Conservation (phyloP, 2,888 invertebrate genomes). For the Epinotia ramella region DNA sequence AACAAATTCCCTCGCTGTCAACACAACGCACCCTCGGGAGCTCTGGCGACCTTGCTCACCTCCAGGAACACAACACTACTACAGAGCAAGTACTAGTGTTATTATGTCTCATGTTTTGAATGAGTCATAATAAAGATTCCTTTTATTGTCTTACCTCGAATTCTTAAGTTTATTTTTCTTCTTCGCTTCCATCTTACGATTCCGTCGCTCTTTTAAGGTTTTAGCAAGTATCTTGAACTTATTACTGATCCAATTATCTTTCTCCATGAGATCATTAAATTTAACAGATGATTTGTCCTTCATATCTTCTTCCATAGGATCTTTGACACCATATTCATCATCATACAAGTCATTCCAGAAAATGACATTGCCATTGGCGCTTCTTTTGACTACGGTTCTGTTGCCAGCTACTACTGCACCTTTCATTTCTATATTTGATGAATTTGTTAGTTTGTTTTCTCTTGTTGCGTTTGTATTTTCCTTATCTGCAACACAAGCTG, state of each 20-base stretch:
- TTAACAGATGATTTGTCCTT: conserved; percentile 56
- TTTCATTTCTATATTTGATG: background rate
- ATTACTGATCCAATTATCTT: conserved; percentile 65
- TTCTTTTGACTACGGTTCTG: conserved; percentile 66
- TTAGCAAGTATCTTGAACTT: conserved; percentile 62
- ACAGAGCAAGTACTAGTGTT: too few species aligned
- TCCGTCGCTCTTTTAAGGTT: conserved; percentile 27
- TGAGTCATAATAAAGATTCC: background rate
- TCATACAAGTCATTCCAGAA: conserved; percentile 78
- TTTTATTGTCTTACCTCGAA: background rate
- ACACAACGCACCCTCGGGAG: too few species aligned
- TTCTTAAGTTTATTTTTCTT: background rate
- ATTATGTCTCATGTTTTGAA: too few species aligned
- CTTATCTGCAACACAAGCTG: conserved; percentile 13
- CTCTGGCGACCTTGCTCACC: too few species aligned
- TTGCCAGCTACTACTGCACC: conserved; percentile 39
- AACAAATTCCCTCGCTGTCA: too few species aligned
- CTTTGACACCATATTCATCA: conserved; percentile 72
- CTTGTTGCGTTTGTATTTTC: background rate
- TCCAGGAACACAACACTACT: too few species aligned
- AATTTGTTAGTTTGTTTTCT: conserved; percentile 18
- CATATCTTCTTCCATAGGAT: conserved; percentile 57
- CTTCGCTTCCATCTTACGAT: conserved; percentile 21
- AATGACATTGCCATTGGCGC: conserved; percentile 61
- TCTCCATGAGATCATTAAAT: conserved; percentile 57